These are phyloP conservation scores for Parauchenoglanis ngamensis DNA, from an alignment of 2,797 vertebrate species.

Conservation along the genomic window DNA sequence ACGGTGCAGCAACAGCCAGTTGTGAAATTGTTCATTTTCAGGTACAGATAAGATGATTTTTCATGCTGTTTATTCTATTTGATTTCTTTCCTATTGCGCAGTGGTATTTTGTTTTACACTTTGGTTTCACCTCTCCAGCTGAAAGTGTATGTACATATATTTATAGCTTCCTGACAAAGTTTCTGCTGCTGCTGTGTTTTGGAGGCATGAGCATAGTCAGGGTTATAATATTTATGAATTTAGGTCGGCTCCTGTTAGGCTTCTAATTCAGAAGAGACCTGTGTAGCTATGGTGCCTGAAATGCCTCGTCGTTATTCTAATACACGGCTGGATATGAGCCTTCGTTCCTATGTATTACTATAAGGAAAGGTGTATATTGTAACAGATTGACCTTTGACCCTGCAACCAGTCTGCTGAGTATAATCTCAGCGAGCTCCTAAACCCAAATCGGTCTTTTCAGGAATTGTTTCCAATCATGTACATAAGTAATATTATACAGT, in stretches of 20 bases:
- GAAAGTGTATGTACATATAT: slow-evolving; percentile 53
- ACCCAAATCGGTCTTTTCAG: slow-evolving; percentile 65
- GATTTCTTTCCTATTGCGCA: slow-evolving; percentile 7
- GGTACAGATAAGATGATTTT: slow-evolving; percentile 32
- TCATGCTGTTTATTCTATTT: background rate
- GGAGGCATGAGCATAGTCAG: slow-evolving; percentile 42
- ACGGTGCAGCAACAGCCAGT: background rate
- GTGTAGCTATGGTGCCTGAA: slow-evolving; percentile 39
- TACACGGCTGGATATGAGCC: slow-evolving; percentile 12
- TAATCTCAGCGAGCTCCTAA: slow-evolving; percentile 48
- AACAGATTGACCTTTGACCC: slow-evolving; percentile 40
- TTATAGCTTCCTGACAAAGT: slow-evolving; percentile 56
- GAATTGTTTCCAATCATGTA: slow-evolving; percentile 69
- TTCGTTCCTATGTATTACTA: slow-evolving; percentile 25
- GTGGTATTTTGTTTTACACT: slow-evolving; percentile 20
- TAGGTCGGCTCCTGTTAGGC: slow-evolving; percentile 32
- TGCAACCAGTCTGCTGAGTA: slow-evolving; percentile 27
- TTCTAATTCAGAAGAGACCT: slow-evolving; percentile 36
- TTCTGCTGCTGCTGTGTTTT: slow-evolving; percentile 53
- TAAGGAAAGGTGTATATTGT: slow-evolving; percentile 37
- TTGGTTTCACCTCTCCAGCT: slow-evolving; percentile 48
- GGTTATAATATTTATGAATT: slow-evolving; percentile 40
- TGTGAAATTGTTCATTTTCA: background rate
- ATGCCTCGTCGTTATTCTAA: slow-evolving; percentile 30
- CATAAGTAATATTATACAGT: slow-evolving; percentile 66